Conservation (phyloP, 2,888 invertebrate genomes). For the Argyresthia goedartella region DNA sequence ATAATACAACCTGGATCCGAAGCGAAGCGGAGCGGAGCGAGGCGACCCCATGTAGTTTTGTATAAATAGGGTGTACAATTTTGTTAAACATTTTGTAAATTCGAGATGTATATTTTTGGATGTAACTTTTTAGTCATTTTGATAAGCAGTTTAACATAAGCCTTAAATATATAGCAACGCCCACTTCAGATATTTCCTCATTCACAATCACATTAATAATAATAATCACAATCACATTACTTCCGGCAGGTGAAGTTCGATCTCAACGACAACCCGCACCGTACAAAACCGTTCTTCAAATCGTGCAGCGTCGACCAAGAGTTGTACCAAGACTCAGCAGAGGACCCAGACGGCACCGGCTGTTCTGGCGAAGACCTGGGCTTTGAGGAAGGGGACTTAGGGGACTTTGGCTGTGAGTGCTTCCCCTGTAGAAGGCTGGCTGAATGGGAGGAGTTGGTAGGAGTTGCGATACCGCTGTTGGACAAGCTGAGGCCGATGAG, state of each 20-base stretch:
- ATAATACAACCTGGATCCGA: too few species aligned
- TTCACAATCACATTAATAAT: neutral
- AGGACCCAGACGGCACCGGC: conserved; percentile 20
- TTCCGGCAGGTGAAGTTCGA: conserved; percentile 3
- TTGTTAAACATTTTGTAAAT: too few species aligned
- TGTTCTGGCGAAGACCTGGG: conserved; percentile 49
- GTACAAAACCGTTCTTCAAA: conserved; percentile 15
- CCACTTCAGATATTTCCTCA: too few species aligned
- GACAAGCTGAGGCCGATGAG: conserved; percentile 70
- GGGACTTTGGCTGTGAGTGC: conserved; percentile 39
- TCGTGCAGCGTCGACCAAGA: conserved; percentile 33
- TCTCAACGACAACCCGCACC: neutral
- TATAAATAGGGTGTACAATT: too few species aligned
- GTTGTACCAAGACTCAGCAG: conserved; percentile 25
- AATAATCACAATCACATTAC: neutral
- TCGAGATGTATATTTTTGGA: too few species aligned
- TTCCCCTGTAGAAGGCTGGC: conserved; percentile 44
- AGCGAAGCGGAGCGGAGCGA: too few species aligned
- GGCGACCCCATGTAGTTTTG: too few species aligned
- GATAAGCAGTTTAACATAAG: too few species aligned
- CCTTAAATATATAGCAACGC: too few species aligned
- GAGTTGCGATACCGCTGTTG: conserved; percentile 79
- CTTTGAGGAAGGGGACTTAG: conserved; percentile 47
- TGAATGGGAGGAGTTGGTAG: conserved; percentile 82
- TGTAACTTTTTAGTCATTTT: too few species aligned